Evolutionary conservation across 2,888 invertebrate species (phyloP), one percentile per base, ranked within the genome.

Genomic region (Andrena bucephala): DNA sequence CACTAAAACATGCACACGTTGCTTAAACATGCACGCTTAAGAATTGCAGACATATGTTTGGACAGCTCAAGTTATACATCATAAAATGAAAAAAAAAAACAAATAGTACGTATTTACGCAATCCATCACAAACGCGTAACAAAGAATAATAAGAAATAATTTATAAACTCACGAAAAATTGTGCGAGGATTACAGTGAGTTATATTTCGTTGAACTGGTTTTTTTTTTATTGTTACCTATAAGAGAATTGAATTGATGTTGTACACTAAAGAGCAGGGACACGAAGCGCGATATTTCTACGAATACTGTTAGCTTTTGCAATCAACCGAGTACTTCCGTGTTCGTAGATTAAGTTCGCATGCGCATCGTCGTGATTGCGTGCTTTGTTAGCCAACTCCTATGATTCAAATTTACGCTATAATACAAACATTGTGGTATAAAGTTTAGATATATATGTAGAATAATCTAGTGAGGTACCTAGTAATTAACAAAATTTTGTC

Each of bases 261-360:
- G 33, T 42, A 13, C 16, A 31, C 13, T 0, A 27, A 20, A 16
- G 16, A 42, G 50, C 0, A 31, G 7, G 13, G n/a, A 27, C 31
- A 8, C n/a, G 42, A n/a, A 2, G 20, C 60, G 10, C 48, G 67
- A 33, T 31, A 57, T 52, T 67, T 67, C 77, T 52, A 71, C 57
- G 74, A 57, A 54, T 16, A 74, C 75, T 62, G 48, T 20, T 67
- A 68, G 59, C 63, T 81, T 85, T 75, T 29, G 36, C 67, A 84
- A 87, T 87, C 87, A 80, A 65, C 54, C 36, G n/a, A 33, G 54
- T 62, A 59, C 62, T 87, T 87, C 86, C 87, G 84, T 74, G 33
- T 73, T 33, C 36, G n/a, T 27, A 54, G 75, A 72, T 77, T 36
- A 59, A 69, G 67, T 66, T 78, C 70, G 81, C 75, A 77, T 74